phyloP scores from a whole-genome alignment of 2,888 invertebrate genomes.

The Thera obeliscata region DNA sequence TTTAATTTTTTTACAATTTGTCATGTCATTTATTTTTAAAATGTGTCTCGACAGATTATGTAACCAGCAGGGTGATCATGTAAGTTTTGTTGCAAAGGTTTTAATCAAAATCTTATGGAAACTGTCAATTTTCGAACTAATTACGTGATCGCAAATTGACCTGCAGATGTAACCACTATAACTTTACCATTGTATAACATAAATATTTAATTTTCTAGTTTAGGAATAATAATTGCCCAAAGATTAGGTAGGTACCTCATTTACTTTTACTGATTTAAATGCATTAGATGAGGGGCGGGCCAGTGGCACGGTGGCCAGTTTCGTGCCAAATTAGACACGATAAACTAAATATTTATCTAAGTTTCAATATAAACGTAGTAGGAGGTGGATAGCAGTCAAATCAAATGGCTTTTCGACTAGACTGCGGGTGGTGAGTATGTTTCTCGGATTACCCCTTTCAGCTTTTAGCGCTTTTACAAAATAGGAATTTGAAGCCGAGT shows the following conservation, averaged over 20 bases:
- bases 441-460: constrained; percentile 65
- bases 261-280: constrained; percentile 2
- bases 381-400: constrained; percentile 82
- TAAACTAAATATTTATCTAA: constrained; percentile 83
- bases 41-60: neutral
- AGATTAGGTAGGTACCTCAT: neutral
- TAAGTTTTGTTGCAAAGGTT: too few relatives aligned
- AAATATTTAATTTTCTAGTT: neutral
- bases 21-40: constrained; percentile 10
- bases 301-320: constrained; percentile 64
- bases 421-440: constrained; percentile 69
- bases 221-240: neutral
- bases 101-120: too few relatives aligned
- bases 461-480: constrained; percentile 50
- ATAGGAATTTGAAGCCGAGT: constrained; percentile 20
- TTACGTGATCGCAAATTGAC: too few relatives aligned
- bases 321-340: constrained; percentile 82
- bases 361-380: constrained; percentile 83
- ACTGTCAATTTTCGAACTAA: too few relatives aligned
- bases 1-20: constrained; percentile 51
- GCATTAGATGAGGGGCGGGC: constrained; percentile 46
- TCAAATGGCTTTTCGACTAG: constrained; percentile 77
- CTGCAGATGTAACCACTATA: too few relatives aligned
- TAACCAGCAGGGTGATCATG: neutral
- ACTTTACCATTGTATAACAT: too few relatives aligned